Base-by-base conservation (phyloP, 2,113 vertebrate species). In the Corythornis vintsioides region DNA sequence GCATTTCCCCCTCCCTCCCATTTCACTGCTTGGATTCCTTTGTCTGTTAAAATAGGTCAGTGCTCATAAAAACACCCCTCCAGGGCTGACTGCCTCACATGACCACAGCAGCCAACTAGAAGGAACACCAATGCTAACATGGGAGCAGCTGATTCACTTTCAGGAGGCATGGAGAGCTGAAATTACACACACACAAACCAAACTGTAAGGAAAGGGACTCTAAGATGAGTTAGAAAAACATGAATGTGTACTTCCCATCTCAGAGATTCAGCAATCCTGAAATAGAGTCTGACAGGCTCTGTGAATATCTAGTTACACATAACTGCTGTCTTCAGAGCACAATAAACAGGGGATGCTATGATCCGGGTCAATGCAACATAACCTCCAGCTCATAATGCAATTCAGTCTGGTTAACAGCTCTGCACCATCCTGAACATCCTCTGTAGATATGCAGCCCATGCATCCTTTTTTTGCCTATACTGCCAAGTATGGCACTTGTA, bases 21-120 rank as follows among this genome's bases (percentile, higher is more conserved):
- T 88, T 90, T 82, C 63, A 65, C 64, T 19, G 3, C 73, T 55
- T 33, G 77, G 74, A 96, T 75, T 94, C 72, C 63, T 89, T 78
- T 92, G 92, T 94, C 88, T 86, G 35, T 67, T 92, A 96, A 96
- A 97, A 97, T 96, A 97, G 97, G 94, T 97, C 97, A 97, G 55
- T 31, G 69, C 87, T 93, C 72, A 94, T 80, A 94, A 95, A 95
- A 95, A 90, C 45, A 71, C 28, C 38, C 84, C 91, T 90, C 71
- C 72, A 85, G 85, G 83, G 83, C 93, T 60, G 73, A 55, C 63
- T 83, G 75, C 35, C 88, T 76, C 91, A 89, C 43, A 63, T 67
- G 83, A 90, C 61, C 57, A 83, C 55, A 61, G 85, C 48, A 80
- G 84, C 43, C 69, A 90, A 10, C n/a, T 60, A 10, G 4, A 85